phyloP scores from a whole-genome alignment of 2,888 invertebrate genomes.

The Zygaena filipendulae region DNA sequence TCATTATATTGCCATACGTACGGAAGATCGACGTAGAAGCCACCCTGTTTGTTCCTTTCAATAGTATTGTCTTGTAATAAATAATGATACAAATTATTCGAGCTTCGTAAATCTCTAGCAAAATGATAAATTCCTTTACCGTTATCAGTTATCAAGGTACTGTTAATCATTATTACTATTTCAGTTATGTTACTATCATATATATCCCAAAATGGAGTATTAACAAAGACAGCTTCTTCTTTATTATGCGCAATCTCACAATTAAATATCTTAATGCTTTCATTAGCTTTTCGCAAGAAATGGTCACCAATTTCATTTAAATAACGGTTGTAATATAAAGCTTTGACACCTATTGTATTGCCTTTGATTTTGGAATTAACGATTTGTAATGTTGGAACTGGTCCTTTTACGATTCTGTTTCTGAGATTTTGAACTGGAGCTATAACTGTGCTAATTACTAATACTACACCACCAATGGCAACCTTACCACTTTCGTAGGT shows the following conservation, averaged over 20 bases:
- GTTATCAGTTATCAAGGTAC: conserved; percentile 87
- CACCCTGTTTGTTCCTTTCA: conserved; percentile 86
- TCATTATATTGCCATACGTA: conserved; percentile 97
- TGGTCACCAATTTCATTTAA: conserved; percentile 87
- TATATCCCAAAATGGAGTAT: conserved; percentile 89
- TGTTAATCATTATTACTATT: conserved; percentile 89
- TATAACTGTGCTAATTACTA: conserved; percentile 79
- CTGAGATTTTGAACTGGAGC: conserved; percentile 79
- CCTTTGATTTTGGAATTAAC: conserved; percentile 80
- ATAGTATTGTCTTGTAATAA: conserved; percentile 87
- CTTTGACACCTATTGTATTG: conserved; percentile 84
- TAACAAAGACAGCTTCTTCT: conserved; percentile 83
- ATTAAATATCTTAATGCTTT: conserved; percentile 81
- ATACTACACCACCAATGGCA: conserved; percentile 84
- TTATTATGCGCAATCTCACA: conserved; percentile 85
- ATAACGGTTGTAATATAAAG: conserved; percentile 89
- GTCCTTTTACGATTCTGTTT: conserved; percentile 80
- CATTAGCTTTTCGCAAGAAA: conserved; percentile 88
- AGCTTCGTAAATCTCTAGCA: conserved; percentile 92
- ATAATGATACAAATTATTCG: conserved; percentile 98
- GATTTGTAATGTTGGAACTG: conserved; percentile 80
- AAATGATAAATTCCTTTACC: conserved; percentile 89
- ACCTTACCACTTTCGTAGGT: conserved; percentile 82
- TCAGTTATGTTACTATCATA: conserved; percentile 89
- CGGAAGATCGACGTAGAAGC: conserved; percentile 89